Base-by-base conservation (phyloP, 1,140 invertebrate genomes). In the Lycorma delicatula region DNA sequence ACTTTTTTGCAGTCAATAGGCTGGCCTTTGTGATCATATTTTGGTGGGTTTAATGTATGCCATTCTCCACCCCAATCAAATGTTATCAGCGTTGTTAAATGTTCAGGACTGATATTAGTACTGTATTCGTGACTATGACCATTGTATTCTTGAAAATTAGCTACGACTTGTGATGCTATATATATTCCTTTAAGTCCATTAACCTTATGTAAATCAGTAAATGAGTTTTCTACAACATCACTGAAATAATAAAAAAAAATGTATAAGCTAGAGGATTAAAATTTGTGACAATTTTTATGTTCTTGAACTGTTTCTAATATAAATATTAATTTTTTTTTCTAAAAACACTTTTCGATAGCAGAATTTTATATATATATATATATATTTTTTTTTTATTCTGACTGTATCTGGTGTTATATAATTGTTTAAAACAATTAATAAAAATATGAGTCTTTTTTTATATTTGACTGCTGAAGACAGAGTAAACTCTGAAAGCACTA, bases 171-270 rank as follows among this genome's bases (percentile, higher is more conserved):
- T 0, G 89, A 93, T 1, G 89, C 91, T 60, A 95, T 93, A 70
- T 93, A 95, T 53, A 94, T 87, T 3, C 92, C 92, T 23, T 82
- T 77, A 12, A 96, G 69, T 7, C 91, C 91, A 68, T 89, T 82
- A 0, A 96, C 86, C 70, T 87, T 89, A 66, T 93, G 89, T 1
- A 96, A 69, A 68, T 95, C 92, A n/a, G 87, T 87, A 75, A 95
- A 94, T 9, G 86, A 71, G 60, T 91, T 84, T 51, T 89, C 83
- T 1, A 84, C 77, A 9, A 88, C 82, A 54, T 85, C 84, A 65
- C 87, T 91, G 68, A 13, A 72, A 68, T 64, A 27, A 68, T 66
- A 65, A 65, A 28, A 6, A 5, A n/a, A n/a, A n/a, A n/a, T n/a
- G n/a, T n/a, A n/a, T n/a, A n/a, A n/a, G n/a, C n/a, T n/a, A n/a